phyloP scores from a whole-genome alignment of 2,888 invertebrate genomes.

The Drepana falcataria region DNA sequence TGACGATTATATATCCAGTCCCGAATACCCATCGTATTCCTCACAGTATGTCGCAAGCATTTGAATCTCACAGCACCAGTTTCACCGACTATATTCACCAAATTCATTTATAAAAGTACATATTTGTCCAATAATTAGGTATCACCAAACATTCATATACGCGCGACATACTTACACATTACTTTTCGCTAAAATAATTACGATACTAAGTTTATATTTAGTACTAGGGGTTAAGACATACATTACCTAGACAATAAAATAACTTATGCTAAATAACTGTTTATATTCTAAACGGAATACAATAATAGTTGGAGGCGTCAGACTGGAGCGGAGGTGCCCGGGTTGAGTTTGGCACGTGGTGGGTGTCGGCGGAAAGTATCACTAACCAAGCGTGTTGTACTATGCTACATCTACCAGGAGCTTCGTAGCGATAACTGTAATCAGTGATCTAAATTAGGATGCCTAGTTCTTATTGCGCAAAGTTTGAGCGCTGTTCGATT shows the following conservation, averaged over 20 bases:
- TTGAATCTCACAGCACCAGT: slow-evolving; percentile 74
- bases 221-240: slow-evolving; percentile 70
- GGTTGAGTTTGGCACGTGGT: slow-evolving; percentile 52
- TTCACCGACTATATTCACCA: slow-evolving; percentile 43
- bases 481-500: too few relatives aligned
- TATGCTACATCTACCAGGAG: too few relatives aligned
- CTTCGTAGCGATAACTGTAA: too few relatives aligned
- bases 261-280: slow-evolving; percentile 68
- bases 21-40: slow-evolving; percentile 54
- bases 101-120: slow-evolving; percentile 20
- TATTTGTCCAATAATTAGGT: slow-evolving; percentile 23
- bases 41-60: slow-evolving; percentile 65
- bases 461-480: too few relatives aligned
- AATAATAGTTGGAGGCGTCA: slow-evolving; percentile 31
- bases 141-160: slow-evolving; percentile 60
- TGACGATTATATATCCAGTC: slow-evolving; percentile 51
- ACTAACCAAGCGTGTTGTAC: background rate
- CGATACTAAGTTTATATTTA: slow-evolving; percentile 54
- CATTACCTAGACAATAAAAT: slow-evolving; percentile 70
- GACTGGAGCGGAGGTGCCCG: slow-evolving; percentile 35
- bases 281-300: slow-evolving; percentile 67
- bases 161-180: slow-evolving; percentile 54
- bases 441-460: too few relatives aligned
- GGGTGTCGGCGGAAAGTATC: slow-evolving; percentile 3
- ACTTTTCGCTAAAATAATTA: slow-evolving; percentile 58